Evolutionary conservation across 2,888 invertebrate species (phyloP), one percentile per base, ranked within the genome.

Genomic region (Stictocephala bisonia): DNA sequence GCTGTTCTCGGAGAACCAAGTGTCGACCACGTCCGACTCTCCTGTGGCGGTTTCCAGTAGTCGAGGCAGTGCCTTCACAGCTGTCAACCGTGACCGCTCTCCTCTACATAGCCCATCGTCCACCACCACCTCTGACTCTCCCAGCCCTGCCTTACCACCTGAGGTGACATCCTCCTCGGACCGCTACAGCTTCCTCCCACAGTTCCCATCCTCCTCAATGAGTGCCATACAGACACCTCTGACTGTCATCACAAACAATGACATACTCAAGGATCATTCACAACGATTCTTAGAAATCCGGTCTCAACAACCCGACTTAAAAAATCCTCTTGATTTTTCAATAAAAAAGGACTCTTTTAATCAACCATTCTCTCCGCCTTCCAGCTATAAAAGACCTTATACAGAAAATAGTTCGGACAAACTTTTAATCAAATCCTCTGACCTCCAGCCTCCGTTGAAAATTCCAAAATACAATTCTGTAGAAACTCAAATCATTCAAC

Each of bases 41-140:
- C 40, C 74, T 3, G 41, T 71, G 9, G 41, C 67, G 3, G 60
- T 35, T n/a, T 58, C 71, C 3, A 58, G 71, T 11, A 50, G 71
- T n/a, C 78, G 76, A 41, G 51, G 82, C 0, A 85, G 85, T 13
- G 85, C 85, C 0, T 85, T 85, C 75, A 84, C 85, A 0, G 82
- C 84, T 0, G 84, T 85, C 41, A 66, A 40, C n/a, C 31, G 48
- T 22, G n/a, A 22, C 15, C 31, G 50, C 13, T 29, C 67, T 29
- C 51, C 60, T 11, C 66, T 71, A 2, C 69, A 71, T 1, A 44
- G 60, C 1, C 72, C 71, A 11, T 72, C 72, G 20, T 64, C 72
- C 15, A 44, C 74, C 15, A 48, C 74, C 26, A 73, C 75, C 29
- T 75, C 73, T 15, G 53, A 64, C 73, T 44, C 64, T 72, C 27